Evolutionary conservation across 1,140 invertebrate genomes (phyloP).

Genomic region (Drosophila nannoptera): DNA sequence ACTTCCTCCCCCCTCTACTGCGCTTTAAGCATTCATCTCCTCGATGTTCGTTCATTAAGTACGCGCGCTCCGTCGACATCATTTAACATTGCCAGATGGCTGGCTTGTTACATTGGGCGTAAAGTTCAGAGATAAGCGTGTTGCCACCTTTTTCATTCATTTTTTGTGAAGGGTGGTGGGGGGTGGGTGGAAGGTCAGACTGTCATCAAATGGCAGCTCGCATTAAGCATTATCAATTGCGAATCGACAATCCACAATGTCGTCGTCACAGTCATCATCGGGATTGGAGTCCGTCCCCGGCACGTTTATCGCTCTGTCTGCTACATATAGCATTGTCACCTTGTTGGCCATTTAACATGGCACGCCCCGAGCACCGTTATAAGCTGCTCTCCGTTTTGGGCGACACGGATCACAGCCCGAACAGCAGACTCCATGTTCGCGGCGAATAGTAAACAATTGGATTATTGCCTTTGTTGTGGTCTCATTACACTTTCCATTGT

Average conservation of each 20-base stretch:
- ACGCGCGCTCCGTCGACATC: conserved; percentile 26
- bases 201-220: conserved; percentile 44
- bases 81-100: conserved; percentile 50
- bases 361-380: conserved; percentile 19
- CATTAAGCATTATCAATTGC: conserved; percentile 69
- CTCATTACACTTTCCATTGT: conserved; percentile 35
- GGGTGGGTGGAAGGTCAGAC: not conserved
- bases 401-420: no score
- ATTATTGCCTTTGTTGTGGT: conserved; percentile 4
- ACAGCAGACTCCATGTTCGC: conserved; percentile 14
- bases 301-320: conserved; percentile 59
- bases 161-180: not conserved
- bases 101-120: conserved; percentile 63
- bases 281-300: conserved; percentile 9
- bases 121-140: conserved; percentile 60
- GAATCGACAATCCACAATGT: conserved; percentile 48
- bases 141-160: conserved; percentile 4
- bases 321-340: conserved; percentile 69
- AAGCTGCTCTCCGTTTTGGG: conserved; percentile 23
- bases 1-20: no score
- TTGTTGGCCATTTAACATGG: conserved; percentile 71
- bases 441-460: conserved; percentile 8
- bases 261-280: conserved; percentile 27
- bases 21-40: conserved; percentile 13
- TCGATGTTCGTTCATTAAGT: conserved; percentile 24